Base-by-base conservation (phyloP, 2,888 invertebrate genomes). In the Tiphia femorata region DNA sequence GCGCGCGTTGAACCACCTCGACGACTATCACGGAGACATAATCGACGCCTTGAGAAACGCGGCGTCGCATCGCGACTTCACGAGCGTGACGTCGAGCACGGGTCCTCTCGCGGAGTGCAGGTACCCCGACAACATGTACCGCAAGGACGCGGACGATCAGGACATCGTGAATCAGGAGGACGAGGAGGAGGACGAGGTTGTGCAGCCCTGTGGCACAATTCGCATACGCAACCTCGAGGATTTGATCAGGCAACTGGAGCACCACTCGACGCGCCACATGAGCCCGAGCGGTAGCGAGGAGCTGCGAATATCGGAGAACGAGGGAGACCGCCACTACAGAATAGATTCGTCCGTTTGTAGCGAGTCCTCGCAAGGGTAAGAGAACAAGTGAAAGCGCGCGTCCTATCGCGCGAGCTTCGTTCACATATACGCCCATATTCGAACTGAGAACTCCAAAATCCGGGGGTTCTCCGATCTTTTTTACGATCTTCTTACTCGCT, bases 11-110 rank as follows among this genome's bases (percentile, higher is more conserved):
- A 93, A 93, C 86, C 93, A 92, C 58, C 87, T 96, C 37, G 95
- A 95, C 81, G 96, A 95, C 35, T 96, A 96, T 85, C 96, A 96
- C 84, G 96, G 95, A 78, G 94, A 95, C 79, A 93, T 96, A 74
- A 87, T 96, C 70, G 94, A 94, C 82, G 95, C 95, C n/a, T 84
- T 96, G 73, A 90, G 94, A 70, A 92, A 90, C 68, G 95, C 95
- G 8, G 94, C 94, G 19, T 87, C 86, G 0, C 92, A 92, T 77
- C 88, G 92, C 12, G 85, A 90, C 80, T 82, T 90, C 77, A 85
- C 86, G 37, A 86, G 88, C 40, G 87, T 87, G 16, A 88, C 90
- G 25, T 88, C 89, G 16, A 88, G 89, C 46, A 89, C 89, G 72
- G 87, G 73, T 90, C 91, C 35, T 82, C n/a, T 91, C 58, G 88